phyloP scores from a whole-genome alignment of 2,888 invertebrate genomes.

The Drosophila parthenogenetica region DNA sequence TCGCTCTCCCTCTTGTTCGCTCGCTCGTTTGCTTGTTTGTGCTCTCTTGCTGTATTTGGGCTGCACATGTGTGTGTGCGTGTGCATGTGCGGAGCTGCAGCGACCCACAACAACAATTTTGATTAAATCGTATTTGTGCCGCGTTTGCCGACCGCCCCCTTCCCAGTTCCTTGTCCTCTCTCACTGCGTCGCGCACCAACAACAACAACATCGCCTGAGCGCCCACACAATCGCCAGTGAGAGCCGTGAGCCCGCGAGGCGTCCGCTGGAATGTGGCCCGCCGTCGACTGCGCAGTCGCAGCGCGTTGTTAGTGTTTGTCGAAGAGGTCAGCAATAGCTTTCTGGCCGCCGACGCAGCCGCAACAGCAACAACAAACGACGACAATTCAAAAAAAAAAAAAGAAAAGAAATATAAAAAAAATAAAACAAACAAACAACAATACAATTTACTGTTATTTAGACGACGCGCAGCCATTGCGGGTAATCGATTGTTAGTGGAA shows the following conservation, averaged over 20 bases:
- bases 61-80: slow-evolving; percentile 20
- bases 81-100: slow-evolving; percentile 40
- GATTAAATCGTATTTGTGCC: slow-evolving; percentile 75
- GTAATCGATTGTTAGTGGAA: slow-evolving; percentile 46
- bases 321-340: slow-evolving; percentile 72
- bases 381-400: slow-evolving; percentile 29
- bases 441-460: slow-evolving; percentile 60
- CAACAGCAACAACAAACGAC: slow-evolving; percentile 45
- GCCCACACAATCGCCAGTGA: slow-evolving; percentile 57
- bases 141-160: slow-evolving; percentile 39
- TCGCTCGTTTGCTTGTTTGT: slow-evolving; percentile 30
- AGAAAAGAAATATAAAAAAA: slow-evolving; percentile 9
- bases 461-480: slow-evolving; percentile 33
- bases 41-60: slow-evolving; percentile 28
- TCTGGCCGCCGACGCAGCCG: slow-evolving; percentile 22
- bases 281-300: slow-evolving; percentile 75
- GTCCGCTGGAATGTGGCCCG: slow-evolving; percentile 70
- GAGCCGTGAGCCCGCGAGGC: slow-evolving; percentile 51
- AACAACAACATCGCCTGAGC: slow-evolving; percentile 37
- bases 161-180: slow-evolving; percentile 16
- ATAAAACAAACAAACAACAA: slow-evolving; percentile 38
- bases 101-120: slow-evolving; percentile 53
- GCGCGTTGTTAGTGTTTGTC: slow-evolving; percentile 65
- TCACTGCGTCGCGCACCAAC: slow-evolving; percentile 16
- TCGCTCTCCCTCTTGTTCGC: slow-evolving; percentile 33